A percentile compares a stretch with the other conserved stretches of the same genome.
phyloP scores from a whole-genome alignment of 2,888 invertebrate genomes.

The Crioceris asparagi region DNA sequence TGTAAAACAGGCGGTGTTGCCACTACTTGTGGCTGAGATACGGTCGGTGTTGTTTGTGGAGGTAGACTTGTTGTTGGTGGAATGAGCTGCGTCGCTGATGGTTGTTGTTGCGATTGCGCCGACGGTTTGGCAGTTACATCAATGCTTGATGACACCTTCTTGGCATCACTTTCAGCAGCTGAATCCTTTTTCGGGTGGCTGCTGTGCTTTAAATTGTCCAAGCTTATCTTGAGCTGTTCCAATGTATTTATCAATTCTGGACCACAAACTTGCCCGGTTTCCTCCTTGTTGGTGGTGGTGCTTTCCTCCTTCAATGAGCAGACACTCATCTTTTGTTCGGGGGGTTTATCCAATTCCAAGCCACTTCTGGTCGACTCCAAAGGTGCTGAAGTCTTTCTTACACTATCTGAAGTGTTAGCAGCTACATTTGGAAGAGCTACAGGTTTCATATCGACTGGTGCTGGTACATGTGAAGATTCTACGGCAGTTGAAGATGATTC shows the following conservation, averaged over 20 bases:
- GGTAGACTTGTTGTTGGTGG: too few relatives aligned
- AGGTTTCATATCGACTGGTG: conserved; percentile 9
- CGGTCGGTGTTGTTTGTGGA: conserved; percentile 9
- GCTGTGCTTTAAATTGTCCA: conserved; percentile 47
- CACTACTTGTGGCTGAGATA: conserved; percentile 13
- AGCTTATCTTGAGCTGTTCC: conserved; percentile 46
- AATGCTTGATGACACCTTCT: conserved; percentile 25
- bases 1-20: too few relatives aligned
- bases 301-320: conserved; percentile 27
- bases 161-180: conserved; percentile 20
- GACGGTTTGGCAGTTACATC: too few relatives aligned
- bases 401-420: conserved; percentile 15
- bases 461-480: conserved; percentile 11
- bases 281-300: conserved; percentile 20
- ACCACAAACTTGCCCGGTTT: conserved; percentile 35
- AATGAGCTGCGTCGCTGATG: not conserved
- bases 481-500: not conserved
- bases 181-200: conserved; percentile 36
- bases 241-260: conserved; percentile 44
- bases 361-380: conserved; percentile 20
- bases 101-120: too few relatives aligned
- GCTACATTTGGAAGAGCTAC: conserved; percentile 8
- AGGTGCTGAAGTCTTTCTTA: conserved; percentile 28
- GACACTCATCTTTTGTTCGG: conserved; percentile 28
- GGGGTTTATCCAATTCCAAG: conserved; percentile 21